Base-by-base conservation (phyloP, 2,113 vertebrate species). In the Oryzias celebensis region DNA sequence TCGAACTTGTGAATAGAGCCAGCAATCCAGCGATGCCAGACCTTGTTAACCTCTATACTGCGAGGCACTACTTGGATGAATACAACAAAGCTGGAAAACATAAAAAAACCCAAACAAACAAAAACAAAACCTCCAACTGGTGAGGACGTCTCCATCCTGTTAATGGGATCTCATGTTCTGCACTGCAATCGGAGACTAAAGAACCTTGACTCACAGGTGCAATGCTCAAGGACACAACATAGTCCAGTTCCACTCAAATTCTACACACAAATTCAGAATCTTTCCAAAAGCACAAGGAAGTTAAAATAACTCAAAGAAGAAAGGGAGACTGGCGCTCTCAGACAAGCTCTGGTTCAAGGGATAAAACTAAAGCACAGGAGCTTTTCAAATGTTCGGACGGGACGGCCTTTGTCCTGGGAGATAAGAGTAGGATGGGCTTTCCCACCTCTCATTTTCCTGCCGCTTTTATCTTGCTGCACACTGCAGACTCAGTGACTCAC, bases 1-100 rank as follows among this genome's bases (percentile, higher is more conserved):
- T 80, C 79, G 49, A 76, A 68, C 62, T 53, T 56, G 41, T 90
- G 88, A 91, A 91, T 90, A 82, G 88, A 84, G 66, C 78, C 80
- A 86, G 57, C 72, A 82, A 89, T 85, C 77, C 89, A 62, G 83
- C 80, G 71, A 72, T 65, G 84, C 78, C 67, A 68, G 70, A 78
- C 62, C 79, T 71, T 45, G 78, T 77, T 84, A 82, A 84, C 86
- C 87, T 75, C 70, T 48, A 49, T 65, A 52, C 61, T 53, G 43
- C 5, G 44, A 83, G 65, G 57, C 64, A 65, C 17, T 65, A 52
- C 58, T 42, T 51, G 50, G 65, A 42, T 41, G 51, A 61, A 62
- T 45, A 53, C 52, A 71, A 62, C 62, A 57, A 51, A 46, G 55
- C 68, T 52, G 59, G 48, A 68, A 44, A 71, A 56, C 26, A 28